Percentiles rank a stretch among this genome's conserved stretches.
Evolutionary conservation across 2,888 invertebrate species (phyloP).

Genomic region (Drosophila peninsularis): DNA sequence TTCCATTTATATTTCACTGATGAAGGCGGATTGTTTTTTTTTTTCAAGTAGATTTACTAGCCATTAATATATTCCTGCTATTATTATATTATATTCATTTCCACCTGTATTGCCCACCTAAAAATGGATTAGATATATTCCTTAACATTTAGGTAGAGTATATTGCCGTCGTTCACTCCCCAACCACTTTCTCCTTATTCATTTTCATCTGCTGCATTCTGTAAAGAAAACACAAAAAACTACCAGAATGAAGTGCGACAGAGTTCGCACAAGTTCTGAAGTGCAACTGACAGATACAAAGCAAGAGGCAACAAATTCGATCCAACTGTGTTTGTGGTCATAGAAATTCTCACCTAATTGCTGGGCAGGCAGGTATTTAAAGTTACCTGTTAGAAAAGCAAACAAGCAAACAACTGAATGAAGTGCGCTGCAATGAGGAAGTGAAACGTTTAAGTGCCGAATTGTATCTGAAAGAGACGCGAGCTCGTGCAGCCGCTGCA

Average conservation of each 20-base stretch:
- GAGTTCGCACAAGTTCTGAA: conserved; percentile 67
- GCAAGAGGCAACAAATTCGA: conserved; percentile 47
- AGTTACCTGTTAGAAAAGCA: conserved; percentile 50
- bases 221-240: not conserved
- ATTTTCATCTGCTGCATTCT: conserved; percentile 15
- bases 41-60: no score
- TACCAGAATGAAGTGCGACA: conserved; percentile 63
- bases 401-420: conserved; percentile 27
- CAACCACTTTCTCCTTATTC: conserved; percentile 3
- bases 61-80: no score
- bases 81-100: no score
- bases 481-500: conserved; percentile 54
- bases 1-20: not conserved
- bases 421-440: conserved; percentile 71
- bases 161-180: not conserved
- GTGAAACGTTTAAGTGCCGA: conserved; percentile 46
- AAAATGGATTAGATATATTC: not conserved
- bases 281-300: conserved; percentile 64
- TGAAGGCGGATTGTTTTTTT: no score
- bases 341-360: conserved; percentile 72
- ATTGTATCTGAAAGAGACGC: conserved; percentile 60
- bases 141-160: conserved; percentile 19
- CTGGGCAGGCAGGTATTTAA: conserved; percentile 65
- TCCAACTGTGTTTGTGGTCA: conserved; percentile 30
- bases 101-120: not conserved